Percentiles rank a stretch among this genome's conserved stretches.
Conservation (phyloP, 2,113 vertebrate species). For the Poicephalus gulielmi region DNA sequence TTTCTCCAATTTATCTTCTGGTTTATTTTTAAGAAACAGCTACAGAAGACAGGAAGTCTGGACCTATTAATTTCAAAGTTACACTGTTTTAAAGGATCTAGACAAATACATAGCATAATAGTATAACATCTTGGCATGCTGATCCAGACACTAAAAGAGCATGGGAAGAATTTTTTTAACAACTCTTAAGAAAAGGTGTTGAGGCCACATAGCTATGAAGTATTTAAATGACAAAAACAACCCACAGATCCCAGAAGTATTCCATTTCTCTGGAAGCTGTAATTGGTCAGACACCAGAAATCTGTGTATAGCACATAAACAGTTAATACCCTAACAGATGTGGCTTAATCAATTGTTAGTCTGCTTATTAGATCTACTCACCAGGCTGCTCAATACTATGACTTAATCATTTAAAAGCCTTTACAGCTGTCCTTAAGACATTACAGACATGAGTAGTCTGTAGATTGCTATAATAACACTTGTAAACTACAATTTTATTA, state of each 20-base stretch:
- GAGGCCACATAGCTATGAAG: background rate
- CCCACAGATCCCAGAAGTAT: background rate
- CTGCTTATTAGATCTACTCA: slow-evolving; percentile 43
- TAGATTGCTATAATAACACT: slow-evolving; percentile 47
- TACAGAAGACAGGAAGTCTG: background rate
- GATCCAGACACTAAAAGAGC: background rate
- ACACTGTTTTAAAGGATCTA: background rate
- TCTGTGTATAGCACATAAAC: slow-evolving; percentile 9
- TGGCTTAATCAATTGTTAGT: slow-evolving; percentile 54
- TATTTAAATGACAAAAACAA: background rate
- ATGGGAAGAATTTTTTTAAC: background rate
- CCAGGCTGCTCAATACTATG: slow-evolving; percentile 11
- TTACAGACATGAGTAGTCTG: slow-evolving; percentile 48
- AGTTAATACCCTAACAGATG: slow-evolving; percentile 58
- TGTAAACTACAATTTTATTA: slow-evolving; percentile 61
- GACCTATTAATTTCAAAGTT: background rate
- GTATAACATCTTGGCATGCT: background rate
- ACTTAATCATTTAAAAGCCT: slow-evolving; percentile 44
- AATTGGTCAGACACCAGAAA: slow-evolving; percentile 35
- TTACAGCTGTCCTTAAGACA: slow-evolving; percentile 58
- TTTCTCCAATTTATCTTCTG: background rate
- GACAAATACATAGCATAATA: background rate
- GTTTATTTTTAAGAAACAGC: background rate
- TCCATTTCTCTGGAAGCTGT: background rate
- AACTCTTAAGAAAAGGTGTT: background rate